Percentiles rank a stretch among this genome's conserved stretches.
Conservation (phyloP, 1,140 invertebrate species). For the Phymorhynchus buccinoides region DNA sequence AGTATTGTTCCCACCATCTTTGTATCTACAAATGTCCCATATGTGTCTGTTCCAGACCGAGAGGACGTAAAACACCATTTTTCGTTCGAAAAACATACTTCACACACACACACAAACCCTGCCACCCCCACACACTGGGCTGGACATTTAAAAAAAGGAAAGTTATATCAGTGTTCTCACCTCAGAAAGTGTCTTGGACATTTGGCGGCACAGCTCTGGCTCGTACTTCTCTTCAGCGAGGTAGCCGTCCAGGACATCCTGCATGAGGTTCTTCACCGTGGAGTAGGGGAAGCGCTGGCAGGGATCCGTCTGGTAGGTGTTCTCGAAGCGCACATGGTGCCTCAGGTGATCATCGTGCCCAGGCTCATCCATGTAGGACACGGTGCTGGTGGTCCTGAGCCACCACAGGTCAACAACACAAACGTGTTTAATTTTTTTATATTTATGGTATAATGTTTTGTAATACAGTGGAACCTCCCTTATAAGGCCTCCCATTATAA, state of each 20-base stretch:
- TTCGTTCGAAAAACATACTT: no score
- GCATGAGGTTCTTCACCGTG: conserved; percentile 64
- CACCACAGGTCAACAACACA: not conserved
- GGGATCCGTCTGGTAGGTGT: conserved; percentile 69
- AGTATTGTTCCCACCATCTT: no score
- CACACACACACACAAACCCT: no score
- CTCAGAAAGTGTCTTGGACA: conserved; percentile 72
- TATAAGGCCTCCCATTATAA: no score
- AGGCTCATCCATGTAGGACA: conserved; percentile 69
- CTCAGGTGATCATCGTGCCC: conserved; percentile 60
- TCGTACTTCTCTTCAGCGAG: conserved; percentile 70
- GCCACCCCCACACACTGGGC: no score
- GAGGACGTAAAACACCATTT: no score
- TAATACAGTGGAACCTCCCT: no score
- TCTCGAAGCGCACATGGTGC: conserved; percentile 64
- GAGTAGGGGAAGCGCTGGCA: conserved; percentile 63
- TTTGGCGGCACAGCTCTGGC: conserved; percentile 69
- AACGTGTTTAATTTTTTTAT: conserved; percentile 66
- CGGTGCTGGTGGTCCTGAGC: conserved; percentile 66
- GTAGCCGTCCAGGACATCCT: conserved; percentile 69
- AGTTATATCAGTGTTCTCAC: conserved; percentile 47
- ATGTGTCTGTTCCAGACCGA: no score
- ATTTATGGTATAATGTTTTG: no score
- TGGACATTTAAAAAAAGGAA: no score
- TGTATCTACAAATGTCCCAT: no score